A percentile compares a stretch with the other conserved stretches of the same genome.
Evolutionary conservation across 2,797 vertebrate genomes (phyloP).

Genomic region (Periparus ater): DNA sequence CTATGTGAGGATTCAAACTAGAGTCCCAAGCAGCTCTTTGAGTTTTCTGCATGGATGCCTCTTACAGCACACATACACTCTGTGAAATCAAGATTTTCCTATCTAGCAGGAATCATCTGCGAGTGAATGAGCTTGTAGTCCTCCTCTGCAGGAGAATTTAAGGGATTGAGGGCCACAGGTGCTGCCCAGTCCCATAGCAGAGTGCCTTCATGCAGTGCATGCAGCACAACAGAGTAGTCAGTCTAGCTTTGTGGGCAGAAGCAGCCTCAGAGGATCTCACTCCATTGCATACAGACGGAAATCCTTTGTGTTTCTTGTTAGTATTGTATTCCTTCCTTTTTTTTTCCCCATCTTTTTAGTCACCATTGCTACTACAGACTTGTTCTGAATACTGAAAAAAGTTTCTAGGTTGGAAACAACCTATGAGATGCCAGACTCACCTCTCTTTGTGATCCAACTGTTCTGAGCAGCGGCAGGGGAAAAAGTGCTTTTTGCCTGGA

Average conservation of each 20-base stretch:
- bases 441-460: neutral
- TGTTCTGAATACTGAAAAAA: neutral
- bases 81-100: neutral
- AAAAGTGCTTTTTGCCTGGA: neutral
- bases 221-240: neutral
- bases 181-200: neutral
- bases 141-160: neutral
- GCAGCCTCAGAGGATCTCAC: neutral
- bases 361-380: neutral
- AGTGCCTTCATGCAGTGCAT: neutral
- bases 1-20: neutral
- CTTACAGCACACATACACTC: neutral
- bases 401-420: neutral
- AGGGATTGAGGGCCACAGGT: neutral
- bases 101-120: neutral
- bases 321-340: neutral
- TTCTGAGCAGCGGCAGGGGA: rapidly evolving
- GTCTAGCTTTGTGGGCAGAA: neutral
- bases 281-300: neutral
- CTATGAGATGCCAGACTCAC: neutral
- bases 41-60: neutral
- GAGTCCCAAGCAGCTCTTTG: neutral
- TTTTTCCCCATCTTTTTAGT: neutral
- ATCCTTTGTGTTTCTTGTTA: neutral
- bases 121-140: neutral